Evolutionary conservation across 2,797 vertebrate genomes (phyloP).

Genomic region (Eidolon dupreanum): DNA sequence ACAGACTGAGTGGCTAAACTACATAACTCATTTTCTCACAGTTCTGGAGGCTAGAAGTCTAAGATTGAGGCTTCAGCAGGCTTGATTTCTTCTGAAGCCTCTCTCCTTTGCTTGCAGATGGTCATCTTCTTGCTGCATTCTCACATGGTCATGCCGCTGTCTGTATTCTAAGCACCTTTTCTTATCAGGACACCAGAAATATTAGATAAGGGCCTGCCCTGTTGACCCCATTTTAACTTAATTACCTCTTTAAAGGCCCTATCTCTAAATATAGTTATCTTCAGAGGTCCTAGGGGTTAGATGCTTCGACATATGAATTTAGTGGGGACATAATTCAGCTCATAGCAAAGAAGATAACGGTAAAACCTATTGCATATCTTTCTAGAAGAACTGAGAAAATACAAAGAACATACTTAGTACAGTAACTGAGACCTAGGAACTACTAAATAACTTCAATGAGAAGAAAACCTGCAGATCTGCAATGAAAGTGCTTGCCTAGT

Average conservation of each 20-base stretch:
- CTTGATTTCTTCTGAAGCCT: neutral
- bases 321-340: neutral
- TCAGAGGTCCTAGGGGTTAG: neutral
- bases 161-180: neutral
- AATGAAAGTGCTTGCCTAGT: neutral
- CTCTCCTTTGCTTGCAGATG: neutral
- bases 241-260: neutral
- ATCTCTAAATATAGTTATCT: neutral
- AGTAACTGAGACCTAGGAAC: neutral
- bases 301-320: neutral
- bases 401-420: neutral
- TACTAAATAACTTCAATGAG: neutral
- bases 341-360: neutral
- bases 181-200: neutral
- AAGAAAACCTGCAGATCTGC: neutral
- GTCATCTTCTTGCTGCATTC: neutral
- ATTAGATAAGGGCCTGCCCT: neutral
- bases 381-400: neutral
- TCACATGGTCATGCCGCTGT: neutral
- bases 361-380: neutral
- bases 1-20: neutral
- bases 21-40: neutral
- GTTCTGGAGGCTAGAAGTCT: neutral
- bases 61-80: too few relatives aligned
- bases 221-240: neutral